Evolutionary conservation across 2,888 invertebrate genomes (phyloP).

Genomic region (Bedellia somnulentella): DNA sequence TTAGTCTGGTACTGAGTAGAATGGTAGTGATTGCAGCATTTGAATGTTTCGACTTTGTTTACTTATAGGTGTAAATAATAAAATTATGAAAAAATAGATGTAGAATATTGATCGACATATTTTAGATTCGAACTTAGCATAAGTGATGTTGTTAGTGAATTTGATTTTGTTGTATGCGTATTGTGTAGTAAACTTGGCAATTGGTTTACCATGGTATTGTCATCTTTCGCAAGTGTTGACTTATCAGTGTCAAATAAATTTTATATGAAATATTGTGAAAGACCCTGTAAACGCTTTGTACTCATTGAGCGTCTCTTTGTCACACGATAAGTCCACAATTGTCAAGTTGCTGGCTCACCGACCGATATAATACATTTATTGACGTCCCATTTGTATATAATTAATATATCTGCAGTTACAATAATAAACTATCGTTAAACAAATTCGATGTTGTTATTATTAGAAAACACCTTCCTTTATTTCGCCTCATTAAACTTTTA

Average conservation of each 20-base stretch:
- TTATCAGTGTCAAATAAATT: too few species aligned
- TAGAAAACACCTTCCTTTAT: too few species aligned
- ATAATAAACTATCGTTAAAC: slow-evolving; percentile 58
- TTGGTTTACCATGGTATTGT: too few species aligned
- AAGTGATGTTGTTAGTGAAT: slow-evolving; percentile 30
- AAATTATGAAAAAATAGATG: too few species aligned
- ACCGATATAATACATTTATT: slow-evolving; percentile 46
- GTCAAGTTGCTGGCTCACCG: slow-evolving; percentile 25
- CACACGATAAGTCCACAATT: too few species aligned
- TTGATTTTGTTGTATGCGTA: slow-evolving; percentile 29
- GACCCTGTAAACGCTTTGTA: too few species aligned
- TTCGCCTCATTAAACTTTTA: too few species aligned
- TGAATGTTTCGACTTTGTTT: slow-evolving; percentile 40
- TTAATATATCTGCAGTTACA: slow-evolving; percentile 56
- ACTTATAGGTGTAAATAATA: slow-evolving; percentile 43
- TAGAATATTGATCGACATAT: too few species aligned
- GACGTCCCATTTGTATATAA: slow-evolving; percentile 54
- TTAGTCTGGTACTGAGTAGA: slow-evolving; percentile 20
- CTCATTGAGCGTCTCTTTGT: too few species aligned
- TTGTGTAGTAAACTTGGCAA: slow-evolving; percentile 35
- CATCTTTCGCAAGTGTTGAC: too few species aligned
- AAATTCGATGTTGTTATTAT: slow-evolving; percentile 23
- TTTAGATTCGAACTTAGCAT: too few species aligned
- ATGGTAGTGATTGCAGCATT: slow-evolving; percentile 53
- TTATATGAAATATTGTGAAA: too few species aligned